Evolutionary conservation across 2,888 invertebrate genomes (phyloP), one percentile per base, ranked within the genome.

Genomic region (Polylopha cassiicola): DNA sequence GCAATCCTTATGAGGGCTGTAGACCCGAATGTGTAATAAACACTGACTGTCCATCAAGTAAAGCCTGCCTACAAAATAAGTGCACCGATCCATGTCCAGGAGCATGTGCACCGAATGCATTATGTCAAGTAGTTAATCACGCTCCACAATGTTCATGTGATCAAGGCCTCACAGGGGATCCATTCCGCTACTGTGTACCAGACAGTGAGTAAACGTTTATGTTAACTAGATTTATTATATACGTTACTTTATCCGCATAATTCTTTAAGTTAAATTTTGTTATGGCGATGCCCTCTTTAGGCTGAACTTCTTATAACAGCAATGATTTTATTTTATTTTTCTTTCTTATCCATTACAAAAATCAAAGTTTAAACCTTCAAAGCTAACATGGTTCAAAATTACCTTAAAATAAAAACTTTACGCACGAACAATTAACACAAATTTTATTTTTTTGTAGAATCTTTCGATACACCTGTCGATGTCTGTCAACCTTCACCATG

Each of bases 51-150:
- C 79, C 90, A 5, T 87, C 90, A 4, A 88, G 90, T 55, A 87
- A 78, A 55, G 91, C 92, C n/a, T 93, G 93, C 58, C 77, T 91
- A 4, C 88, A 89, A 58, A 90, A 89, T 52, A 92, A 90, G 73
- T 93, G 93, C 65, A 78, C 85, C 53, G 91, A 94, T 71, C 93
- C 94, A 23, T 94, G 94, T 59, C 91, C 91, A 2, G 92, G 92
- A 47, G 90, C 90, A 4, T 94, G 94, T 67, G 93, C 92, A 1
- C 88, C 89, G 48, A 92, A 93, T 65, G 91, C 93, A 4, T 73
- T 90, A 16, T 94, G 93, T 61, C 90, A 90, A 75, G 92, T 92
- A 10, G 87, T 91, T 3, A 91, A 91, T 53, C 91, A 92, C 71
- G 72, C 92, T 56, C 90, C 91, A 34, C 86, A 87, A 29, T 90